These are phyloP conservation scores for Atrichornis clamosus DNA, from an alignment of 2,113 vertebrate species.

Conservation along the genomic window DNA sequence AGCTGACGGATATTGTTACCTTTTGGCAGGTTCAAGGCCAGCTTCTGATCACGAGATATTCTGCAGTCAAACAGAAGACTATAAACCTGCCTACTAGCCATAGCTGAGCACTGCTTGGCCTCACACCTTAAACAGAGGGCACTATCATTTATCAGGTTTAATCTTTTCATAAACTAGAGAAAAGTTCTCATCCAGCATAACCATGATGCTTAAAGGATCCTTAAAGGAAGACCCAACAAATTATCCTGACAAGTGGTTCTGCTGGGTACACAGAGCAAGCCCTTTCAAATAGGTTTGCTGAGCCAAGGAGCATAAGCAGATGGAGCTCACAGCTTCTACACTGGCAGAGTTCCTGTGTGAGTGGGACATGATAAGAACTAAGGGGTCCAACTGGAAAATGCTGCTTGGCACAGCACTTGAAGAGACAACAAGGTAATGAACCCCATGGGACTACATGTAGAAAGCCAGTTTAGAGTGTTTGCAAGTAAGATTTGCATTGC, in stretches of 20 bases:
- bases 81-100: neutral
- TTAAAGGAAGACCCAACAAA: neutral
- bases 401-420: neutral
- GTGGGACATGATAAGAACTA: neutral
- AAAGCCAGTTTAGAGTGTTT: neutral
- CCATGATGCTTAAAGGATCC: neutral
- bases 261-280: neutral
- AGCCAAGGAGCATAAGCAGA: neutral
- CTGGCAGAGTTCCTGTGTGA: rapidly evolving
- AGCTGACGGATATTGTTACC: neutral
- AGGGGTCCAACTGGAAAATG: neutral
- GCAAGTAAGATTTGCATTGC: neutral
- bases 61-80: neutral
- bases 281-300: neutral
- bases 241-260: neutral
- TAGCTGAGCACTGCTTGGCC: neutral
- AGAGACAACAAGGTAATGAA: neutral
- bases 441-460: rapidly evolving
- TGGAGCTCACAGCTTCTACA: neutral
- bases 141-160: neutral
- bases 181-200: neutral
- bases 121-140: neutral
- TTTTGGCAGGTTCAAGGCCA: neutral
- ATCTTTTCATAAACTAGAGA: neutral
- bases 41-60: neutral